Evolutionary conservation across 2,888 invertebrate species (phyloP).

Genomic region (Drosophila phalerata): DNA sequence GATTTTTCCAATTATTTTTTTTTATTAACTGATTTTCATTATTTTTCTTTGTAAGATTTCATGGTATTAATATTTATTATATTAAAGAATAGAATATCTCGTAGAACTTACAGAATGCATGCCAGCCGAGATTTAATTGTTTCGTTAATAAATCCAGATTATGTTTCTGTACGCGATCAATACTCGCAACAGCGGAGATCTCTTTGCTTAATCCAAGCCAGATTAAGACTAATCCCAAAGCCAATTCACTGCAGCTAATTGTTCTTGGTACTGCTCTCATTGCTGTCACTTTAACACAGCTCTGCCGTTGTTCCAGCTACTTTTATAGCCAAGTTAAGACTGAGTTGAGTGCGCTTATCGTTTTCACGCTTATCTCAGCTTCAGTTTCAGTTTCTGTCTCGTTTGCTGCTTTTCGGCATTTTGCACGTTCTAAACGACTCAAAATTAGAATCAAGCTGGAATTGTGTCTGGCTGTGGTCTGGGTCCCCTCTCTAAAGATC

Average conservation of each 20-base stretch:
- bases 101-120: conserved; percentile 76
- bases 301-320: conserved; percentile 12
- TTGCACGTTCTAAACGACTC: conserved; percentile 47
- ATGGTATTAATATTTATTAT: no score
- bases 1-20: no score
- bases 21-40: no score
- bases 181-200: conserved; percentile 22
- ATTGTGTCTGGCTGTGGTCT: conserved; percentile 43
- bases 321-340: conserved; percentile 62
- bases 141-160: conserved; percentile 74
- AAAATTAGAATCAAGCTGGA: conserved; percentile 25
- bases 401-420: conserved; percentile 15
- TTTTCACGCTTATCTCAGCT: conserved; percentile 32
- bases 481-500: conserved; percentile 3
- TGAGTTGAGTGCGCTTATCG: conserved; percentile 28
- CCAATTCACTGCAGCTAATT: conserved; percentile 24
- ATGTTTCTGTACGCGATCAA: conserved; percentile 67
- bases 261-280: conserved; percentile 17
- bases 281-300: conserved; percentile 19
- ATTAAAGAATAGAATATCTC: no score
- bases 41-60: no score
- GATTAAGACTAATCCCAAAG: background rate
- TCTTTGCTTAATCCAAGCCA: background rate
- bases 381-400: conserved; percentile 32
- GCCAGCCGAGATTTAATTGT: conserved; percentile 74